Evolutionary conservation across 1,140 invertebrate species (phyloP).

Genomic region (Anoplolepis gracilipes): DNA sequence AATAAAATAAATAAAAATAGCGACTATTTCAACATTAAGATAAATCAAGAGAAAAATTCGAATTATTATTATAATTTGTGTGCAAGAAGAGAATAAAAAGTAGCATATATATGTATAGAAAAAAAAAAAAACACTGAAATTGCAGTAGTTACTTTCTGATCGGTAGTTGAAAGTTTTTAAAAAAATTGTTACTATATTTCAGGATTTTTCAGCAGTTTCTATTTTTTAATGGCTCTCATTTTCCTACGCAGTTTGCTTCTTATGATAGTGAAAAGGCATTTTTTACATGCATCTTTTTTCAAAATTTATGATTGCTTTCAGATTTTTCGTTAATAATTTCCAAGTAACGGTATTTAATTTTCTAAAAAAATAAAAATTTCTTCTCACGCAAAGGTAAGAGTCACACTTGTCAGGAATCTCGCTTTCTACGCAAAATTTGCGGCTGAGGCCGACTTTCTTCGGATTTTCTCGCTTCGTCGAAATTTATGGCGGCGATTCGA

Average conservation of each 20-base stretch:
- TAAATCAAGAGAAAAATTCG: not conserved
- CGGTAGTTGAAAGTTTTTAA: too few species aligned
- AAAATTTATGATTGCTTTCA: not conserved
- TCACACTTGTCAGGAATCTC: constrained; percentile 9
- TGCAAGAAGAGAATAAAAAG: not conserved
- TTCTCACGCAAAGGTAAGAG: not conserved
- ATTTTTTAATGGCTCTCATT: too few species aligned
- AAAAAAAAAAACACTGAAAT: not conserved
- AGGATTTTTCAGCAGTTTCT: not conserved
- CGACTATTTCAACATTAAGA: not conserved
- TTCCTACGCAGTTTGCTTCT: too few species aligned
- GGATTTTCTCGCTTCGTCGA: constrained; percentile 67
- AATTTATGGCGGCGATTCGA: constrained; percentile 76
- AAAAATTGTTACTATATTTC: not conserved
- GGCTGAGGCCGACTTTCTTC: constrained; percentile 19
- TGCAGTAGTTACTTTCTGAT: not conserved
- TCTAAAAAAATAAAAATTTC: too few species aligned
- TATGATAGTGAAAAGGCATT: too few species aligned
- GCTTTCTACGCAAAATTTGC: constrained; percentile 33
- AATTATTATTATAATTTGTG: not conserved
- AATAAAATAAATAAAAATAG: not conserved
- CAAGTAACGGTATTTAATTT: too few species aligned
- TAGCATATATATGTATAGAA: not conserved
- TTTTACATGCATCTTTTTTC: not conserved
- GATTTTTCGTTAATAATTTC: too few species aligned